Evolutionary conservation across 2,797 vertebrate genomes (phyloP).

Genomic region (Micromesistius poutassou): DNA sequence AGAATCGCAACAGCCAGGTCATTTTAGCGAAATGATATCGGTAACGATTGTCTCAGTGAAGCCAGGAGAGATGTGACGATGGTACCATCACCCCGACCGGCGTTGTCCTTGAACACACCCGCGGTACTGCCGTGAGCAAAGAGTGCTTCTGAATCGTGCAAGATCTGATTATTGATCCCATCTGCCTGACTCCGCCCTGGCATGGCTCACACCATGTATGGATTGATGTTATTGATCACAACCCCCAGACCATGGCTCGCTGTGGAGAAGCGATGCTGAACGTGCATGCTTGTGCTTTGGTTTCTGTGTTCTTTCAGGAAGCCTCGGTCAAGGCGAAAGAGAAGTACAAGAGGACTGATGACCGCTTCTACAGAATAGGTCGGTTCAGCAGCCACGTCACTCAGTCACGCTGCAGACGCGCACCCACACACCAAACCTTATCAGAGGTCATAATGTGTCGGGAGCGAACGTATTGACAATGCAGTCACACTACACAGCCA

Average conservation of each 20-base stretch:
- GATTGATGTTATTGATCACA: not conserved
- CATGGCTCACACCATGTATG: not conserved
- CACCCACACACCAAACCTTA: not conserved
- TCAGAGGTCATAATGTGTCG: not conserved
- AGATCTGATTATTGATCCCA: constrained; percentile 55
- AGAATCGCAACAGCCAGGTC: not conserved
- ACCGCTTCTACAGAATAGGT: constrained; percentile 95
- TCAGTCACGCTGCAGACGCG: not conserved
- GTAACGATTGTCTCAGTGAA: not conserved
- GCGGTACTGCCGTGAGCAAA: not conserved
- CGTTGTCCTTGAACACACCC: too few relatives aligned
- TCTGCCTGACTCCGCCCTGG: constrained; percentile 19
- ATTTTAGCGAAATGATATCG: not conserved
- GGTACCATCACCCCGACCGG: not conserved
- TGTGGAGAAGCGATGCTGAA: not conserved
- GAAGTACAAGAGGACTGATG: constrained; percentile 84
- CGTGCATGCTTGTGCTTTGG: too few relatives aligned
- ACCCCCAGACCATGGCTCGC: too few relatives aligned
- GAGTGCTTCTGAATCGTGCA: constrained; percentile 28
- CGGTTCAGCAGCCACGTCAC: constrained; percentile 33
- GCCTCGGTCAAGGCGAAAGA: constrained; percentile 86
- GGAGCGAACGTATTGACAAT: not conserved
- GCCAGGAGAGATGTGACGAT: not conserved
- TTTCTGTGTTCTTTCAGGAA: constrained; percentile 58
- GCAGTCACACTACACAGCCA: constrained; percentile 18